phyloP scores from a whole-genome alignment of 2,888 invertebrate species.

The Chironomus tentans region DNA sequence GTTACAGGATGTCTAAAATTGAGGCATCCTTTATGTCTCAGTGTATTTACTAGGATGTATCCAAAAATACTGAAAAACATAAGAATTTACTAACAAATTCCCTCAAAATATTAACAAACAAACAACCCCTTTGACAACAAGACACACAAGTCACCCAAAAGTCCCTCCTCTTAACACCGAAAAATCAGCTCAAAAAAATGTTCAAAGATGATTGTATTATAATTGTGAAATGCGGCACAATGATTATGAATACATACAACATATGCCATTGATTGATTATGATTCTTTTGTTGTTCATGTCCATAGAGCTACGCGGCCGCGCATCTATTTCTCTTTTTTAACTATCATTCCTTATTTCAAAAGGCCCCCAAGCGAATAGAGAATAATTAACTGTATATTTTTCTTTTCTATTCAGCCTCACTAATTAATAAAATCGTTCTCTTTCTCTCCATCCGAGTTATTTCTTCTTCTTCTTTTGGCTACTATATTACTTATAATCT shows the following conservation, averaged over 20 bases:
- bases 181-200: no score
- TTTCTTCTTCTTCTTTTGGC: neutral
- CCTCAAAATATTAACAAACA: no score
- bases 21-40: no score
- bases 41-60: no score
- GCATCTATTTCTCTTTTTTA: neutral
- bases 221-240: slow-evolving; percentile 8
- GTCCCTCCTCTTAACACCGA: neutral
- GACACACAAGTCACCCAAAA: no score
- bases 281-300: neutral
- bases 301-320: neutral
- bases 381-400: slow-evolving; percentile 25
- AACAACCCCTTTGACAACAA: neutral
- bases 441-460: neutral
- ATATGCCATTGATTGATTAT: slow-evolving; percentile 27
- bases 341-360: no score
- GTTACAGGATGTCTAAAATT: no score
- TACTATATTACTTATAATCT: neutral
- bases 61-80: no score
- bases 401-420: neutral
- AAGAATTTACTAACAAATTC: no score
- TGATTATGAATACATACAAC: slow-evolving; percentile 11
- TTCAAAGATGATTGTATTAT: neutral
- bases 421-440: slow-evolving; percentile 7
- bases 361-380: neutral